These are phyloP conservation scores for Phallusia fumigata DNA, from an alignment of 23 tunicate species.

Conservation along the genomic window DNA sequence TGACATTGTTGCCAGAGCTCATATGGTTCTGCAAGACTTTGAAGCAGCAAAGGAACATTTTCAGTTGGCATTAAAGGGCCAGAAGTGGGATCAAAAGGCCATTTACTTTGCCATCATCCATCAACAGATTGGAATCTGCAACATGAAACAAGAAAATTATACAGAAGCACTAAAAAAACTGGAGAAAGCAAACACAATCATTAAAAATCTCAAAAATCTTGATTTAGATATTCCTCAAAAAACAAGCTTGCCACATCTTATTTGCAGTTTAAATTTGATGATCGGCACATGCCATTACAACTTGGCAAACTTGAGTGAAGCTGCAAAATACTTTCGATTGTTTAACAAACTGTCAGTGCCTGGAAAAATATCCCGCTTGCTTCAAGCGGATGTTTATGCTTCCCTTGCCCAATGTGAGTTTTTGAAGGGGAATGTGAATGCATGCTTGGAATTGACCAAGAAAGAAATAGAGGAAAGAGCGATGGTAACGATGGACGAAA, in stretches of 20 bases:
- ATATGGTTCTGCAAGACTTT: too few species aligned
- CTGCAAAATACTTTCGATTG: neutral
- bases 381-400: neutral
- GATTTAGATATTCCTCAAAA: neutral
- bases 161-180: neutral
- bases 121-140: neutral
- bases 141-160: neutral
- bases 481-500: neutral
- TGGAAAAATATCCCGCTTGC: neutral
- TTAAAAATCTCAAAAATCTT: neutral
- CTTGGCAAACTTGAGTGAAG: neutral
- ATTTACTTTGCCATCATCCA: neutral
- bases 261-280: neutral
- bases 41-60: neutral
- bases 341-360: neutral
- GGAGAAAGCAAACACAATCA: neutral
- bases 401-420: neutral
- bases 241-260: neutral
- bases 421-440: neutral
- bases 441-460: neutral
- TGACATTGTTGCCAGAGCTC: too few species aligned
- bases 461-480: neutral
- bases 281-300: neutral
- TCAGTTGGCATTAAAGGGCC: neutral
- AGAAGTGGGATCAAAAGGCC: neutral